phyloP scores from a whole-genome alignment of 2,113 vertebrate species.

The Otocyon megalotis region DNA sequence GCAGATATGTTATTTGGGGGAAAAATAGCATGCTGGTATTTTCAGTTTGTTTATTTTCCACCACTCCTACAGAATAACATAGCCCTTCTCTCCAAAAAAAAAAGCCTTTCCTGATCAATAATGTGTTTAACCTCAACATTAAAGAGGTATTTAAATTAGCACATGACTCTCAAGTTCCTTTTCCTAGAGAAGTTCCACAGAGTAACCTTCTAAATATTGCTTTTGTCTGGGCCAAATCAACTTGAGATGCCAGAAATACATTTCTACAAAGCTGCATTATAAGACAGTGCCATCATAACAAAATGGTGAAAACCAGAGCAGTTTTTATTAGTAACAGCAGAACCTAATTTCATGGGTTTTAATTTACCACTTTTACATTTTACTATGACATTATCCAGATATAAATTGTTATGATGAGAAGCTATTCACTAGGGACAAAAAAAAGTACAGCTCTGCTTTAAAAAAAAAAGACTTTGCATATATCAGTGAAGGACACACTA shows the following conservation, averaged over 20 bases:
- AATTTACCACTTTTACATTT: slow-evolving; percentile 88
- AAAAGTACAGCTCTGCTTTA: slow-evolving; percentile 84
- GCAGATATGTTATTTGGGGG: neutral
- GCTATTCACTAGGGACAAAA: slow-evolving; percentile 84
- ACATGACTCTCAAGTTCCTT: slow-evolving; percentile 81
- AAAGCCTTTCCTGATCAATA: slow-evolving; percentile 83
- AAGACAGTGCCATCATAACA: slow-evolving; percentile 87
- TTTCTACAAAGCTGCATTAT: slow-evolving; percentile 84
- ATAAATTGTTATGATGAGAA: slow-evolving; percentile 91
- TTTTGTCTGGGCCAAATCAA: slow-evolving; percentile 89
- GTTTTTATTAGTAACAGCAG: slow-evolving; percentile 89
- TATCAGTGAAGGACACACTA: slow-evolving; percentile 89
- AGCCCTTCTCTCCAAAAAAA: slow-evolving; percentile 37
- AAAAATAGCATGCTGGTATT: neutral
- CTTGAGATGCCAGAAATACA: slow-evolving; percentile 85
- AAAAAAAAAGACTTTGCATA: slow-evolving; percentile 87
- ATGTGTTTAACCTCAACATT: slow-evolving; percentile 82
- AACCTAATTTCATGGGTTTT: slow-evolving; percentile 87
- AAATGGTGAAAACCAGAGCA: slow-evolving; percentile 85
- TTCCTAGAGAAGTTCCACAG: slow-evolving; percentile 81
- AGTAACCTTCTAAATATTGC: slow-evolving; percentile 86
- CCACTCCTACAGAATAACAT: neutral
- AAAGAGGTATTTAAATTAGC: slow-evolving; percentile 86
- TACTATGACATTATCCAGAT: slow-evolving; percentile 92
- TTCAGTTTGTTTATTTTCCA: slow-evolving; percentile 57